Conservation (phyloP, 2,797 vertebrate species). For the Remorina albescens region DNA sequence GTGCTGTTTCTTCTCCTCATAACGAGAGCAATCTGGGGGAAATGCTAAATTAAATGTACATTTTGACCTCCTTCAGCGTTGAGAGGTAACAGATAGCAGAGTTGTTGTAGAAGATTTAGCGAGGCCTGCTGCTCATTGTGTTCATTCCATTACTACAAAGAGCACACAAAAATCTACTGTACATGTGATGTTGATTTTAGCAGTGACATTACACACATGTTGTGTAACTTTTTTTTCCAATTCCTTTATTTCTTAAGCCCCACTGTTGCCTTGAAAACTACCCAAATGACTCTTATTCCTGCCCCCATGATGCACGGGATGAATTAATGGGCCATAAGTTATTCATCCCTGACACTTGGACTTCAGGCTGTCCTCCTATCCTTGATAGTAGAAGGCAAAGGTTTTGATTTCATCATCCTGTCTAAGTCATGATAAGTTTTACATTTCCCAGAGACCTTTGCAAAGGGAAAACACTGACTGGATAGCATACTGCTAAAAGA, state of each 20-base stretch:
- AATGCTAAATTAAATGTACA: conserved; percentile 18
- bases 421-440: not conserved
- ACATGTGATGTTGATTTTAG: not conserved
- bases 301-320: not conserved
- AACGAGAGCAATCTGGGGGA: conserved; percentile 15
- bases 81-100: conserved; percentile 3
- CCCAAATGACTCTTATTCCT: not conserved
- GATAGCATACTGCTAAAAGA: no score
- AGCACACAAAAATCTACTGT: not conserved
- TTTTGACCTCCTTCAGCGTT: not conserved
- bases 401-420: not conserved
- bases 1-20: not conserved
- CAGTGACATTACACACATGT: not conserved
- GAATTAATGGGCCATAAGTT: not conserved
- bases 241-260: not conserved
- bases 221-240: not conserved
- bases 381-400: not conserved
- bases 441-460: no score
- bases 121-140: conserved; percentile 13
- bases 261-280: not conserved
- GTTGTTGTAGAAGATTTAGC: conserved; percentile 3
- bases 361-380: not conserved
- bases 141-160: not conserved
- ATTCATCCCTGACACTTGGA: not conserved
- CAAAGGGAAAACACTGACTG: not conserved